Evolutionary conservation across 2,113 vertebrate genomes (phyloP).

Genomic region (Stictonetta naevosa): DNA sequence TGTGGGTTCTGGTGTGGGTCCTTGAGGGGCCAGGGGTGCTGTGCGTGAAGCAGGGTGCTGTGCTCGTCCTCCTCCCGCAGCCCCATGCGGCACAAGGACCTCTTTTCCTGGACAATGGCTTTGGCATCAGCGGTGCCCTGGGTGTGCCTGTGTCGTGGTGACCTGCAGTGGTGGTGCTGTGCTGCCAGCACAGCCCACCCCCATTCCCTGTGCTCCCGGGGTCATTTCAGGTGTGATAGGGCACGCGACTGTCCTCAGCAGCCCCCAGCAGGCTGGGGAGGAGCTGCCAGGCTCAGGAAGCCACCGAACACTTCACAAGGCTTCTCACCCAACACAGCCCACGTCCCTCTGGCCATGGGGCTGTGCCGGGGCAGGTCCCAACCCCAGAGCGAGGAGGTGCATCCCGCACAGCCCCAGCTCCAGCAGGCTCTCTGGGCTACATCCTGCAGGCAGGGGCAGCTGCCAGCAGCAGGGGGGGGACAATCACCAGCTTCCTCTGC

Average conservation of each 20-base stretch:
- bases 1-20: too few species aligned
- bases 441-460: conserved; percentile 56
- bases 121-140: background rate
- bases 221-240: background rate
- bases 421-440: background rate
- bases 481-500: conserved; percentile 71
- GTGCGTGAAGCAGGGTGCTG: background rate
- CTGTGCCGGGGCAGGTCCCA: background rate
- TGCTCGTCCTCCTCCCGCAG: accelerated
- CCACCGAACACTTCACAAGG: background rate
- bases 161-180: accelerated
- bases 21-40: background rate
- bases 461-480: conserved; percentile 38
- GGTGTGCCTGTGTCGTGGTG: too few species aligned
- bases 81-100: background rate
- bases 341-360: background rate
- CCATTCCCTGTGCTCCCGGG: background rate
- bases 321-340: background rate
- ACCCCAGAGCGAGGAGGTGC: background rate
- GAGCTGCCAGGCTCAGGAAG: background rate
- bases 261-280: background rate
- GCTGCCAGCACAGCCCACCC: background rate
- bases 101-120: background rate
- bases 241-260: accelerated
- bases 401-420: background rate